phyloP scores from a whole-genome alignment of 2,113 vertebrate genomes.

The Cynopterus brachyotis region DNA sequence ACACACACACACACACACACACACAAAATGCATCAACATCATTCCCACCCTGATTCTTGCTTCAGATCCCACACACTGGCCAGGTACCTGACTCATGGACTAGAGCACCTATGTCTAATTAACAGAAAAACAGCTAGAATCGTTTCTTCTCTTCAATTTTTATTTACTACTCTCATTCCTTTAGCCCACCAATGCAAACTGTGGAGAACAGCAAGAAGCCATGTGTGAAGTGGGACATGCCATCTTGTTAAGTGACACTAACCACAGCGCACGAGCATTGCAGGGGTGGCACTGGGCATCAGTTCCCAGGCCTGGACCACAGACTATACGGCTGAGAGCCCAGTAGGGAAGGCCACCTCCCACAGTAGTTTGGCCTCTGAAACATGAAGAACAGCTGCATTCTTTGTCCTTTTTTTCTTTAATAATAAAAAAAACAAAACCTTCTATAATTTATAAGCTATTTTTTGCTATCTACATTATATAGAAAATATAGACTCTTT shows the following conservation, averaged over 20 bases:
- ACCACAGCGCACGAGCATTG: slow-evolving; percentile 71
- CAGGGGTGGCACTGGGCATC: slow-evolving; percentile 65
- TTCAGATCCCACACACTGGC: neutral
- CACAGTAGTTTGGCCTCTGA: slow-evolving; percentile 75
- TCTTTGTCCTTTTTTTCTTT: slow-evolving; percentile 65
- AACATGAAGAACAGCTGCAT: slow-evolving; percentile 73
- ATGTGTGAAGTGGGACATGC: slow-evolving; percentile 70
- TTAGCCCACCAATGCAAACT: slow-evolving; percentile 76
- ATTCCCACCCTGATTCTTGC: neutral
- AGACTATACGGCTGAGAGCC: slow-evolving; percentile 48
- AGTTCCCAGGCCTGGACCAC: slow-evolving; percentile 64
- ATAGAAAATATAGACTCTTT: slow-evolving; percentile 92
- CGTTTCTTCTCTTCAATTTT: slow-evolving; percentile 77
- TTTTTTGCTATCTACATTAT: slow-evolving; percentile 86
- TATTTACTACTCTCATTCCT: slow-evolving; percentile 82
- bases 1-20: neutral
- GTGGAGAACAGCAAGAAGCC: slow-evolving; percentile 77
- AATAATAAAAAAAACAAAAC: slow-evolving; percentile 74
- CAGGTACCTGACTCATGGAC: neutral
- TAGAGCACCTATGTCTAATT: neutral
- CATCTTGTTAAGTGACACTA: slow-evolving; percentile 63
- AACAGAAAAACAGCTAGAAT: neutral
- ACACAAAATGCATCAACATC: neutral
- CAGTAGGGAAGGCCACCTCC: slow-evolving; percentile 65
- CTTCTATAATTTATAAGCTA: slow-evolving; percentile 85